Conservation (phyloP, 2,888 invertebrate species). For the Fragum sueziense region DNA sequence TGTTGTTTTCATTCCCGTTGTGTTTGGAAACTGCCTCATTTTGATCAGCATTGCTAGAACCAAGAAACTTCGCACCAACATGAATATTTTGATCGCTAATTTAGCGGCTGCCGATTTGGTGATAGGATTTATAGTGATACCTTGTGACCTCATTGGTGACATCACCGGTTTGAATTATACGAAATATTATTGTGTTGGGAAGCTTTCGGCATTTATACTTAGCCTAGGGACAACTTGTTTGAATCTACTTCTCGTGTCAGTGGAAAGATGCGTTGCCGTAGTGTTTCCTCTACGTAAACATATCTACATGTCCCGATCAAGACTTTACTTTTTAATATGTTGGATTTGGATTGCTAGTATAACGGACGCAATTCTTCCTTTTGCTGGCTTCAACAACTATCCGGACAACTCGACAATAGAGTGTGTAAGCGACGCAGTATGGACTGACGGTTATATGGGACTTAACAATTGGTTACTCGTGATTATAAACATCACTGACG, state of each 20-base stretch:
- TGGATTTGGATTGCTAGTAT: background rate
- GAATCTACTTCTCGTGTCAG: conserved; percentile 30
- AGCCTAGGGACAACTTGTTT: background rate
- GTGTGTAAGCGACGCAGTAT: conserved; percentile 3
- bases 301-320: background rate
- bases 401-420: background rate
- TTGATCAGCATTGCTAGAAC: conserved; percentile 32
- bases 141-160: conserved; percentile 33
- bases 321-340: background rate
- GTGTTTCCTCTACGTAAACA: conserved; percentile 34
- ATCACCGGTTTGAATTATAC: conserved; percentile 7
- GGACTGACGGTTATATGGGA: background rate
- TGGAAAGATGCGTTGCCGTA: conserved; percentile 38
- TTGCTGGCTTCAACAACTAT: conserved; percentile 24
- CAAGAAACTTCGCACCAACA: conserved; percentile 36
- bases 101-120: conserved; percentile 35
- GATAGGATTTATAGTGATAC: conserved; percentile 34
- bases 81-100: conserved; percentile 39
- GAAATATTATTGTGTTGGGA: conserved; percentile 39
- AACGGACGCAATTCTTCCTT: conserved; percentile 5
- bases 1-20: conserved; percentile 38
- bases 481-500: conserved; percentile 3
- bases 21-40: conserved; percentile 38
- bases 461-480: background rate
- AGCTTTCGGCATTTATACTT: conserved; percentile 29